Evolutionary conservation across 1,140 invertebrate genomes (phyloP).

Genomic region (Drosophila busckii): DNA sequence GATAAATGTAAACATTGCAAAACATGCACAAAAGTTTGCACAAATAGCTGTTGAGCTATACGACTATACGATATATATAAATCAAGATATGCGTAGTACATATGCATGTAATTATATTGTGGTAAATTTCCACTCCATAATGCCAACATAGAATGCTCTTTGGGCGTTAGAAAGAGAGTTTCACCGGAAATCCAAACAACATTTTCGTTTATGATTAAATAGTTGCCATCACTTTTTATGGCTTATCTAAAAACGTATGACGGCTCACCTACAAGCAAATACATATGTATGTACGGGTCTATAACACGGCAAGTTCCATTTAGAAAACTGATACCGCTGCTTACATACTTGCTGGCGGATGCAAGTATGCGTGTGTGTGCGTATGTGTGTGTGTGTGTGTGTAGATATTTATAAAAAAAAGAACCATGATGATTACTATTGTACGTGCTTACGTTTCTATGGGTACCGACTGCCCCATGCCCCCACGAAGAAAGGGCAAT

Average conservation of each 20-base stretch:
- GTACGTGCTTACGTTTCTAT: slow-evolving; percentile 53
- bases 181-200: slow-evolving; percentile 73
- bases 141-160: slow-evolving; percentile 30
- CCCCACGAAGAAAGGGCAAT: slow-evolving; percentile 19
- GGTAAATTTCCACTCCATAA: too few species aligned
- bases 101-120: too few species aligned
- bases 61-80: too few species aligned
- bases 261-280: slow-evolving; percentile 8
- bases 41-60: too few species aligned
- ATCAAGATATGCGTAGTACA: too few species aligned
- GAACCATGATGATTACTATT: slow-evolving; percentile 14
- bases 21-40: slow-evolving; percentile 10
- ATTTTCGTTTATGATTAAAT: slow-evolving; percentile 68
- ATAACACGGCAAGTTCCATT: slow-evolving; percentile 51
- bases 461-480: slow-evolving; percentile 34
- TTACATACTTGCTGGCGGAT: slow-evolving; percentile 43
- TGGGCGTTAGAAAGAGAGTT: slow-evolving; percentile 33
- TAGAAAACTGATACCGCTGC: slow-evolving; percentile 36
- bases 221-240: slow-evolving; percentile 55
- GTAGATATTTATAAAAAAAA: slow-evolving; percentile 13
- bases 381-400: slow-evolving; percentile 1
- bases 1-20: slow-evolving; percentile 28
- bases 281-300: slow-evolving; percentile 27
- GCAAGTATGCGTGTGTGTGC: slow-evolving; percentile 25
- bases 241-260: slow-evolving; percentile 58